These are phyloP conservation scores for Thyatira batis DNA, from an alignment of 2,888 invertebrate genomes.

Conservation along the genomic window DNA sequence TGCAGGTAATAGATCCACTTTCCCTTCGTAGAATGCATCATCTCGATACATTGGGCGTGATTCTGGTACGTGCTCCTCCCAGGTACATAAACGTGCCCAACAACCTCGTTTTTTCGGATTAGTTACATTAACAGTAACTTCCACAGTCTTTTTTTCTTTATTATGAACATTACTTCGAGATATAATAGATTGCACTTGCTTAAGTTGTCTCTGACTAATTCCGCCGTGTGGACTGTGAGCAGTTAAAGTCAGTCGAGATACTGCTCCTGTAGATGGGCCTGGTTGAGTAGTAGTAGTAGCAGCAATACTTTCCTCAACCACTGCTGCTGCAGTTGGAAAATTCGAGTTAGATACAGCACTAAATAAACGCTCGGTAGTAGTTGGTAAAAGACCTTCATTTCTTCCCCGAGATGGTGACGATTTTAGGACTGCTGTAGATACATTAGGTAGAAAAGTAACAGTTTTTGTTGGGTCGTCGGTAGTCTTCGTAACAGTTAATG, in stretches of 20 bases:
- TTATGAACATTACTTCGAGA: conserved; percentile 50
- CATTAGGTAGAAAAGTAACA: conserved; percentile 68
- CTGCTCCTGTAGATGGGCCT: conserved; percentile 52
- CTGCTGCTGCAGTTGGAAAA: conserved; percentile 67
- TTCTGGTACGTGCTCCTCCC: conserved; percentile 64
- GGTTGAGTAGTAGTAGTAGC: conserved; percentile 32
- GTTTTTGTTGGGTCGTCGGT: conserved; percentile 62
- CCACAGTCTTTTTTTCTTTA: conserved; percentile 38
- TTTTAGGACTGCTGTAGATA: conserved; percentile 43
- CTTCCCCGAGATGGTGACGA: conserved; percentile 35
- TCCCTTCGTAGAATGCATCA: conserved; percentile 70
- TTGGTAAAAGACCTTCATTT: conserved; percentile 33
- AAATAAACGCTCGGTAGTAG: conserved; percentile 41
- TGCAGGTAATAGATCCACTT: conserved; percentile 53
- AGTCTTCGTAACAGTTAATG: conserved; percentile 57
- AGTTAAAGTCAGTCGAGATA: conserved; percentile 57
- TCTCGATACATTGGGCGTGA: conserved; percentile 73
- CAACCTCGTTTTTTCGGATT: conserved; percentile 46
- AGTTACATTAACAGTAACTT: conserved; percentile 39
- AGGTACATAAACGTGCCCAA: conserved; percentile 55
- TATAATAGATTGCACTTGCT: conserved; percentile 64
- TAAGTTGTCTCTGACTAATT: conserved; percentile 58
- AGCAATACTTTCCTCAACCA: conserved; percentile 46
- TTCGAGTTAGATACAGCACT: conserved; percentile 51
- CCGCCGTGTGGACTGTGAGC: conserved; percentile 54